Conservation (phyloP, 2,888 invertebrate species). For the Coenonympha arcania region DNA sequence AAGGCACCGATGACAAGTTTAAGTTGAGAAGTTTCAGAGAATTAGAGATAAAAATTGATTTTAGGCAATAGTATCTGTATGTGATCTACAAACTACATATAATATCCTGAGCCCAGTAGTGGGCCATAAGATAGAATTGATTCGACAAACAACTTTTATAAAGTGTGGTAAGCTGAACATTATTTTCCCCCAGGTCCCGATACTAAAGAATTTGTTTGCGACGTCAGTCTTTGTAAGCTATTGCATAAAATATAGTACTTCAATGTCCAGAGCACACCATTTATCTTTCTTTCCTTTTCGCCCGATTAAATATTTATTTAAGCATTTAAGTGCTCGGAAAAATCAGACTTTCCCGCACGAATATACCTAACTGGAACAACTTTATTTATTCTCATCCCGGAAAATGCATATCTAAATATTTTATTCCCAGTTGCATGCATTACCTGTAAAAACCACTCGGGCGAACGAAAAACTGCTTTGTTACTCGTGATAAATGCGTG, state of each 20-base stretch:
- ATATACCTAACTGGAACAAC: slow-evolving; percentile 14
- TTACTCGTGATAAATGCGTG: slow-evolving; percentile 22
- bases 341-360: slow-evolving; percentile 13
- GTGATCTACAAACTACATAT: no score
- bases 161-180: no score
- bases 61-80: no score
- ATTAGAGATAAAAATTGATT: no score
- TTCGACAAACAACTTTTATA: no score
- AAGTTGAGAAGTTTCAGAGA: no score
- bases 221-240: background rate
- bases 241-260: background rate
- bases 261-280: background rate
- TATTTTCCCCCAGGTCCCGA: slow-evolving; percentile 32
- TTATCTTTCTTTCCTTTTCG: slow-evolving; percentile 3
- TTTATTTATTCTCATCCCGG: slow-evolving; percentile 14
- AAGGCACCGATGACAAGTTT: no score
- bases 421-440: slow-evolving; percentile 24
- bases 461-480: slow-evolving; percentile 22
- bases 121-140: no score
- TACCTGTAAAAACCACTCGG: slow-evolving; percentile 22
- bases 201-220: slow-evolving; percentile 1
- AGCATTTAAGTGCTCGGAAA: slow-evolving; percentile 6
- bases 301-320: slow-evolving; percentile 10
- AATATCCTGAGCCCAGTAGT: no score
- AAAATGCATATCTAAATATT: slow-evolving; percentile 25